Evolutionary conservation across 2,888 invertebrate genomes (phyloP).

Genomic region (Drosophila quinaria): DNA sequence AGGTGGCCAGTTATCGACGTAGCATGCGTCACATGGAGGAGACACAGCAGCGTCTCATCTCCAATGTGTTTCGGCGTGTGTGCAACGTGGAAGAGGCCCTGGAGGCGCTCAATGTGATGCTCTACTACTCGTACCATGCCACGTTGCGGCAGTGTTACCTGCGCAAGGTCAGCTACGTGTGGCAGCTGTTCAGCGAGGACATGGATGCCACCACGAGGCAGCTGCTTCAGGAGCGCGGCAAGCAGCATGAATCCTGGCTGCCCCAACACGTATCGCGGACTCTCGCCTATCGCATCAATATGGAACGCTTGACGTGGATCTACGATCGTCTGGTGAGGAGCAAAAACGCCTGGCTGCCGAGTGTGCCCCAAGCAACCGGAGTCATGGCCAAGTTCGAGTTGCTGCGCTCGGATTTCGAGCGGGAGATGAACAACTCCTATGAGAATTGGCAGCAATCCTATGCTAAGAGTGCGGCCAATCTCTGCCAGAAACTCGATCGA

Average conservation of each 20-base stretch:
- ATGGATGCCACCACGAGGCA: constrained; percentile 90
- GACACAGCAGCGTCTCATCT: constrained; percentile 93
- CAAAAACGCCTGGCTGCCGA: constrained; percentile 92
- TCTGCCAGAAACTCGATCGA: constrained; percentile 88
- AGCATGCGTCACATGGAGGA: constrained; percentile 88
- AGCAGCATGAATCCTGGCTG: constrained; percentile 89
- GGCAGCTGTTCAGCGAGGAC: constrained; percentile 91
- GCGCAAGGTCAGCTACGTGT: constrained; percentile 89
- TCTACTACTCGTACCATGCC: constrained; percentile 92
- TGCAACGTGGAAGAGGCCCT: constrained; percentile 93
- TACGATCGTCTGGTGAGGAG: constrained; percentile 88
- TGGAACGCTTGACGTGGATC: constrained; percentile 88
- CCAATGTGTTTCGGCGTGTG: constrained; percentile 91
- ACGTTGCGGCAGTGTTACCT: constrained; percentile 90
- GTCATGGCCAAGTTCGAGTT: constrained; percentile 88
- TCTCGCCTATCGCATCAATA: constrained; percentile 89
- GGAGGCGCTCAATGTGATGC: constrained; percentile 91
- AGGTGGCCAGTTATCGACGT: constrained; percentile 85
- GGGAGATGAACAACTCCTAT: constrained; percentile 87
- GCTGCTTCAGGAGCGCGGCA: constrained; percentile 88
- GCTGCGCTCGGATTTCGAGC: constrained; percentile 75
- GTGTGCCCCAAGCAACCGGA: constrained; percentile 88
- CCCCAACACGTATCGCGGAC: constrained; percentile 92
- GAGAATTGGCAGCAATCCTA: constrained; percentile 86
- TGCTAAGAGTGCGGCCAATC: constrained; percentile 86